phyloP scores from a whole-genome alignment of 1,140 invertebrate species.

The Hycleus cichorii region DNA sequence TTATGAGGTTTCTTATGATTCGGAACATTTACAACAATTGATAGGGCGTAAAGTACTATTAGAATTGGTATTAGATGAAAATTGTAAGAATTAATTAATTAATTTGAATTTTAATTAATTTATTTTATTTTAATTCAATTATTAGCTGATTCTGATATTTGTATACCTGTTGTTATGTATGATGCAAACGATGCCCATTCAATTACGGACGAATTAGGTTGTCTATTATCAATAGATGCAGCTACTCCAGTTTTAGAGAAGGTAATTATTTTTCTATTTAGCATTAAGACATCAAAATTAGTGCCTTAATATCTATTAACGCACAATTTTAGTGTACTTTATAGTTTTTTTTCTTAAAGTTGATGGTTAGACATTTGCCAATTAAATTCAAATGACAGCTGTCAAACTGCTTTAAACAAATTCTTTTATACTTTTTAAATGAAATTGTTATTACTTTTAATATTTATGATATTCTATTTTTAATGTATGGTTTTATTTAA shows the following conservation, averaged over 20 bases:
- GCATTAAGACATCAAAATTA: too few relatives aligned
- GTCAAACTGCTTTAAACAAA: too few relatives aligned
- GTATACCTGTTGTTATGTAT: slow-evolving; percentile 34
- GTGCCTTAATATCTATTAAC: too few relatives aligned
- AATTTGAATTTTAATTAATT: neutral
- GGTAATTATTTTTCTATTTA: slow-evolving; percentile 18
- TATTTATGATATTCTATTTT: too few relatives aligned
- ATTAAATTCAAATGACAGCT: too few relatives aligned
- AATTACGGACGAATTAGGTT: slow-evolving; percentile 33
- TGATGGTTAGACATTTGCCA: too few relatives aligned
- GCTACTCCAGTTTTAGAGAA: slow-evolving; percentile 28
- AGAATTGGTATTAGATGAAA: slow-evolving; percentile 21
- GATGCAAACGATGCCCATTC: slow-evolving; percentile 25
- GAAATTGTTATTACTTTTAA: too few relatives aligned
- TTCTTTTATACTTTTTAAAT: too few relatives aligned
- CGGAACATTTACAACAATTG: slow-evolving; percentile 19
- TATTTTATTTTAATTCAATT: slow-evolving; percentile 2
- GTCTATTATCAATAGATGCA: slow-evolving; percentile 25
- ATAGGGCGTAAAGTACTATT: slow-evolving; percentile 8
- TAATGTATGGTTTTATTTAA: too few relatives aligned
- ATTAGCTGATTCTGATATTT: slow-evolving; percentile 10
- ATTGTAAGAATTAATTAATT: slow-evolving; percentile 23
- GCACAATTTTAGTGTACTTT: too few relatives aligned
- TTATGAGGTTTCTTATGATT: slow-evolving; percentile 33
- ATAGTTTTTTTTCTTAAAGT: too few relatives aligned